Base-by-base conservation (phyloP, 2,113 vertebrate species). In the Typhlomys cinereus region DNA sequence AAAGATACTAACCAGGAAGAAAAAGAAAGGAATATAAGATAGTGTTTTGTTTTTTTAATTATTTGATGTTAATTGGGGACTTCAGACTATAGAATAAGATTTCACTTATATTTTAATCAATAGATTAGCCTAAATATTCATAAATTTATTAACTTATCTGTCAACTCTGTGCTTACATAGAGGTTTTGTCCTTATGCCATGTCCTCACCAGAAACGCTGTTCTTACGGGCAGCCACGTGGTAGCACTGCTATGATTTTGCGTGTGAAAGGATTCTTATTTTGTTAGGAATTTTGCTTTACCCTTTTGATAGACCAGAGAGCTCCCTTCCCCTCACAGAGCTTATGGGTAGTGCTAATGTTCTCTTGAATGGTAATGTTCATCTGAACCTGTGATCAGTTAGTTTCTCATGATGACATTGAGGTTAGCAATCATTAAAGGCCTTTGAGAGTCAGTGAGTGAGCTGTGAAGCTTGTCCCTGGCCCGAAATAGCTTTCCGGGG, bases 241-340 rank as follows among this genome's bases (percentile, higher is more conserved):
- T n/a, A 90, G 48, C 21, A 64, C 39, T 86, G 1, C 89, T 39
- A 75, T 90, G 85, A 57, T 69, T 74, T 89, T 84, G 36, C 89
- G 27, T 78, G 71, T 64, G 67, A 83, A 44, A 67, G 69, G 20
- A 44, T 83, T 90, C 57, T 84, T n/a, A 76, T 93, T 93, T 92
- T 90, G 21, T 73, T 89, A 88, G 11, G 62, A 83, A 52, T 50
- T 92, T 85, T 83, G 21, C 39, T 89, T 80, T 20, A 64, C 21
- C 61, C n/a, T 48, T 85, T 92, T 69, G 59, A 20, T 85, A 85
- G 39, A 57, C 46, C 70, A 46, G 69, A 80, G 71, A 11, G 85
- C 17, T 73, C 10, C 15, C 34, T 86, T 92, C 88, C 29, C 14
- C 31, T 92, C 52, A 76, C 18, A 78, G 54, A 52, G 27, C 59